These are phyloP conservation scores for Orthochromis indermauri DNA, from an alignment of 2,113 vertebrate species.

Conservation along the genomic window DNA sequence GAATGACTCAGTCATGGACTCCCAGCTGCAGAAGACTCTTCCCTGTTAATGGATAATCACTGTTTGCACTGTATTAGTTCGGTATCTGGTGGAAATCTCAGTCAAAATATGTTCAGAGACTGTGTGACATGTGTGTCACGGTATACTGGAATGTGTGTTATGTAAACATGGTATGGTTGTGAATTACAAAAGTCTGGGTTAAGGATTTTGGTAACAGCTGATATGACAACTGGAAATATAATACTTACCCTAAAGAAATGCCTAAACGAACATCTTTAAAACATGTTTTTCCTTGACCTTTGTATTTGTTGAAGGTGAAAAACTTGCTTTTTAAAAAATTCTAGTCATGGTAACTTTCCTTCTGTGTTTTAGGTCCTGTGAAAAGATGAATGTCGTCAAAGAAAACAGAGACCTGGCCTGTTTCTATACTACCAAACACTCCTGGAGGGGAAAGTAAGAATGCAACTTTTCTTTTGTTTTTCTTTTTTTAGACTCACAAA, in stretches of 20 bases:
- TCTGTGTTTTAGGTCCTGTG: slow-evolving; percentile 73
- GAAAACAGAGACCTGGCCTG: slow-evolving; percentile 99
- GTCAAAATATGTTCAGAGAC: slow-evolving; percentile 42
- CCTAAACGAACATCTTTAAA: not conserved
- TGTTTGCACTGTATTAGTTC: not conserved
- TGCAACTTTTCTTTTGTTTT: not conserved
- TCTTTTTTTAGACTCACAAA: not conserved
- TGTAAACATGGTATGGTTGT: not conserved
- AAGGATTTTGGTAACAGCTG: not conserved
- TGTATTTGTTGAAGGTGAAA: not conserved
- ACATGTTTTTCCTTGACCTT: rapidly evolving
- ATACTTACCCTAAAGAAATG: not conserved
- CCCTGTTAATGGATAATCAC: not conserved
- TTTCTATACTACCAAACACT: slow-evolving; percentile 99
- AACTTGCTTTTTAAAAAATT: not conserved
- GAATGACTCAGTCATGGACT: not conserved
- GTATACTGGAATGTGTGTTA: not conserved
- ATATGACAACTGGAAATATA: not conserved
- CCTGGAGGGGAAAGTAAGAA: slow-evolving; percentile 98
- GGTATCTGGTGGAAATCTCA: not conserved
- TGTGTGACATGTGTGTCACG: slow-evolving; percentile 38
- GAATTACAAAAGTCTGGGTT: not conserved
- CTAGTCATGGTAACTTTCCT: not conserved
- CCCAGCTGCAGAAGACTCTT: not conserved
- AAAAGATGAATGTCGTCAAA: slow-evolving; percentile 97